Conservation (phyloP, 2,888 invertebrate genomes). For the Cartodere bifasciata region DNA sequence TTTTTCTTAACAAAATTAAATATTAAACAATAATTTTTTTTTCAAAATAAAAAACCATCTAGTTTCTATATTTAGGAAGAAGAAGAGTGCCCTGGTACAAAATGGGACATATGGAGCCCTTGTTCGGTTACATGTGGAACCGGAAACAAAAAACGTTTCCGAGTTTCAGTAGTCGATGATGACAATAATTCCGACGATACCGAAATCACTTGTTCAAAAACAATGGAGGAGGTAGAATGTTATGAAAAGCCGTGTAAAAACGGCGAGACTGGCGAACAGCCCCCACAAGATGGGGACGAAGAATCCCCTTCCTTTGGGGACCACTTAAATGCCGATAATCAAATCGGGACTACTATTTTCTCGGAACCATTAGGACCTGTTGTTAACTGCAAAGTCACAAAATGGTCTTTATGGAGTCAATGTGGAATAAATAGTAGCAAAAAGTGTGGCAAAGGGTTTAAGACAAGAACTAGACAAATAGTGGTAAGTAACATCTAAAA, state of each 20-base stretch:
- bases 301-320: too few species aligned
- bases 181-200: constrained; percentile 19
- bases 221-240: constrained; percentile 34
- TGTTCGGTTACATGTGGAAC: constrained; percentile 64
- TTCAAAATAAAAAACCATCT: background rate
- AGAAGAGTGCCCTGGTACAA: constrained; percentile 44
- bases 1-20: too few species aligned
- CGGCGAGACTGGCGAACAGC: too few species aligned
- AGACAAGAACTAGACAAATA: constrained; percentile 36
- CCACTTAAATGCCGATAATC: too few species aligned
- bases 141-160: constrained; percentile 46
- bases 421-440: constrained; percentile 27
- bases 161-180: too few species aligned
- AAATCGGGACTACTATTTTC: too few species aligned
- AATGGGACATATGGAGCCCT: constrained; percentile 66
- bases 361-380: constrained; percentile 17
- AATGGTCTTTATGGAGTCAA: constrained; percentile 39
- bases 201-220: constrained; percentile 28
- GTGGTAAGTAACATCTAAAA: constrained; percentile 26
- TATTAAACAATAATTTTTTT: too few species aligned
- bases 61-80: constrained; percentile 10
- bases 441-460: constrained; percentile 39
- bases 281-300: constrained; percentile 5
- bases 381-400: constrained; percentile 37
- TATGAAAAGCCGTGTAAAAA: constrained; percentile 25